phyloP scores from a whole-genome alignment of 2,113 vertebrate genomes.

The Cranoglanis bouderius region DNA sequence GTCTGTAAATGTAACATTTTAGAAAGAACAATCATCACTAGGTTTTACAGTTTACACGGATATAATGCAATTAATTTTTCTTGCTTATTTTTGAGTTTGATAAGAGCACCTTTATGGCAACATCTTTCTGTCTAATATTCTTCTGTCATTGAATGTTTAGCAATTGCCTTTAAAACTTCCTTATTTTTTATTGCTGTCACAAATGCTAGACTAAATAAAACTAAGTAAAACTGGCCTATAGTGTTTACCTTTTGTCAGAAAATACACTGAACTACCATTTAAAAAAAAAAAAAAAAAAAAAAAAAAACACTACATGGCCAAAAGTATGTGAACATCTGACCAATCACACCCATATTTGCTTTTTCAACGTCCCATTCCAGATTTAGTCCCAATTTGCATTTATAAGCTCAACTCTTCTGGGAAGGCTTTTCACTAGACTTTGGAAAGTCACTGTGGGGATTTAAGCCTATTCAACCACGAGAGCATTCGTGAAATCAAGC shows the following conservation, averaged over 20 bases:
- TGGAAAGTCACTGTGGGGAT: no score
- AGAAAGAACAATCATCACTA: background rate
- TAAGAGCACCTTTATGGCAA: background rate
- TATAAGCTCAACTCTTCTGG: no score
- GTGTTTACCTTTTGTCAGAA: background rate
- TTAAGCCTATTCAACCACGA: no score
- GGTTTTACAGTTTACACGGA: background rate
- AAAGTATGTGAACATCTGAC: no score
- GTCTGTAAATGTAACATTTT: background rate
- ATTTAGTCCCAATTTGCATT: no score
- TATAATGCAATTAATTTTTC: background rate
- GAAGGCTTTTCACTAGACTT: no score
- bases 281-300: background rate
- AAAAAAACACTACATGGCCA: no score
- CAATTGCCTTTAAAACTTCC: background rate
- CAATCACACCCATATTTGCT: no score
- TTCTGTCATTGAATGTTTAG: background rate
- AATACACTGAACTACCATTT: background rate
- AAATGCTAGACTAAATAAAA: background rate
- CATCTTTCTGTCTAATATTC: background rate
- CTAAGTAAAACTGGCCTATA: background rate
- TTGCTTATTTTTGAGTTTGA: background rate
- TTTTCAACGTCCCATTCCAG: no score
- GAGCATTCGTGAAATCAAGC: no score
- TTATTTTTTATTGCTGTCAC: background rate